A percentile compares a stretch with the other conserved stretches of the same genome.
Evolutionary conservation across 1,140 invertebrate species (phyloP).

Genomic region (Meloidogyne hapla): DNA sequence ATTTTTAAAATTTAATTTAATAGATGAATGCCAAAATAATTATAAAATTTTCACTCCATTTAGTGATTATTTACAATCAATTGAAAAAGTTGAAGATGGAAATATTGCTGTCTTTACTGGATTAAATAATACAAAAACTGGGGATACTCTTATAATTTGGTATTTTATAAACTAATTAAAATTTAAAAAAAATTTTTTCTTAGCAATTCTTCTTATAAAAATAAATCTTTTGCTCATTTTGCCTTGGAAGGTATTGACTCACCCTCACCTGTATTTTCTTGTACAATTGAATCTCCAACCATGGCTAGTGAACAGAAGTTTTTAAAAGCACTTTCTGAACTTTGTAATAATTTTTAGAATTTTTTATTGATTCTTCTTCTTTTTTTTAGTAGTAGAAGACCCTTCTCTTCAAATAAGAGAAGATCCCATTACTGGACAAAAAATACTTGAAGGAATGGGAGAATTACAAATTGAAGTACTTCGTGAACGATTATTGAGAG

Average conservation of each 20-base stretch:
- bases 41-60: slow-evolving; percentile 74
- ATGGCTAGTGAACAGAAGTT: slow-evolving; percentile 74
- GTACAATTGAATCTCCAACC: slow-evolving; percentile 88
- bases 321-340: slow-evolving; percentile 79
- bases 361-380: neutral
- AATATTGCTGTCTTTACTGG: slow-evolving; percentile 87
- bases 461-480: slow-evolving; percentile 94
- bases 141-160: slow-evolving; percentile 77
- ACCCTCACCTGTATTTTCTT: slow-evolving; percentile 93
- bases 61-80: slow-evolving; percentile 81
- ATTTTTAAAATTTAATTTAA: neutral
- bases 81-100: slow-evolving; percentile 72
- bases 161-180: slow-evolving; percentile 46
- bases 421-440: slow-evolving; percentile 57
- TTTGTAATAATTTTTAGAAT: slow-evolving; percentile 67
- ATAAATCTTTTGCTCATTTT: neutral
- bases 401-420: slow-evolving; percentile 74
- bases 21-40: slow-evolving; percentile 70
- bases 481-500: slow-evolving; percentile 78
- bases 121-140: slow-evolving; percentile 78
- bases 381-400: slow-evolving; percentile 74
- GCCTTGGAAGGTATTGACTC: slow-evolving; percentile 72
- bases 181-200: neutral
- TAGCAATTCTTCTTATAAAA: neutral
- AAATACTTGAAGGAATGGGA: slow-evolving; percentile 74